A percentile compares a stretch with the other conserved stretches of the same genome.
These are phyloP conservation scores for Hylomyscus alleni DNA, from an alignment of 2,797 vertebrate species.

Conservation along the genomic window DNA sequence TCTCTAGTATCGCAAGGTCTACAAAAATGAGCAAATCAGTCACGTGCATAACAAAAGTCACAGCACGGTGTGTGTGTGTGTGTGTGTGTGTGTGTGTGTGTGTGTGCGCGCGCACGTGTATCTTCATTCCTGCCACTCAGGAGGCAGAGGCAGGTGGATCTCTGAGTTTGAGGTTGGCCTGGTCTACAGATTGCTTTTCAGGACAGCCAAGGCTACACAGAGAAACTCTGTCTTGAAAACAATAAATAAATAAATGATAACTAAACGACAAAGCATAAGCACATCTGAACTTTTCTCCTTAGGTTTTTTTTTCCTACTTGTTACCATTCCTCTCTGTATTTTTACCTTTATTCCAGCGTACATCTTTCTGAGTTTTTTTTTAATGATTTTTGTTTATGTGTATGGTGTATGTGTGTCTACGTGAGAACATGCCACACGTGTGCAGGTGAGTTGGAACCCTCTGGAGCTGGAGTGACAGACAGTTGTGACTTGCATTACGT, in stretches of 20 bases:
- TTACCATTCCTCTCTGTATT: neutral
- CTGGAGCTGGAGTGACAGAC: neutral
- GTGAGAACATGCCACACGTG: too few species aligned
- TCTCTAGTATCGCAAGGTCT: neutral
- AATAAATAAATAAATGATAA: neutral
- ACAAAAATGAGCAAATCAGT: neutral
- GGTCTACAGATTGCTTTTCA: neutral
- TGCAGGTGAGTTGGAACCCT: neutral
- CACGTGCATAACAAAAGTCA: neutral
- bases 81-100: too few species aligned
- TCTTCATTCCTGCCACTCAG: neutral
- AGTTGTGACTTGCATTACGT: neutral
- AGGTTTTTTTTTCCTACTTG: neutral
- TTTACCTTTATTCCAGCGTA: neutral
- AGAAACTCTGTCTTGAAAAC: neutral
- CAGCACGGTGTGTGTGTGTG: too few species aligned
- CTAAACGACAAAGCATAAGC: neutral
- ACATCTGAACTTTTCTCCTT: neutral
- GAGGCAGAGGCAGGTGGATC: neutral
- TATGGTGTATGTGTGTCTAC: neutral
- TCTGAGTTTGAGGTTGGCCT: neutral
- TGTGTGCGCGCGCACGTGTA: too few species aligned
- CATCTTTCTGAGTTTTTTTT: neutral
- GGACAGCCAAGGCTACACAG: neutral
- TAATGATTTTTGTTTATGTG: neutral